Base-by-base conservation (phyloP, 1,140 invertebrate genomes). In the Sweltsa coloradensis region DNA sequence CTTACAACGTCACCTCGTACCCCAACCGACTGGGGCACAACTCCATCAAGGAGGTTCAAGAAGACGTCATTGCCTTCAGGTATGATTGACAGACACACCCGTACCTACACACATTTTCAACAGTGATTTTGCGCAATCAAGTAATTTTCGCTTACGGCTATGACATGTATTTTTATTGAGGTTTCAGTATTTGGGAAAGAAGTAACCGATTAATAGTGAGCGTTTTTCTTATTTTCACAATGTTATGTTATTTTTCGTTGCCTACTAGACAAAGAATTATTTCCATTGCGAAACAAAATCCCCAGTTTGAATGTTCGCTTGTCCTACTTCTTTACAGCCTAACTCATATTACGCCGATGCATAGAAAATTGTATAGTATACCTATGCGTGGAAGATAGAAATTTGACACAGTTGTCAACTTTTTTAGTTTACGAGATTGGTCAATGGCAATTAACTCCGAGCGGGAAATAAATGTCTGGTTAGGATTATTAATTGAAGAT, bases 1-100 rank as follows among this genome's bases (percentile, higher is more conserved):
- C 75, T 1, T 86, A 88, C 61, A 91, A 90, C 57, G 60, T 74
- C 2, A 91, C 87, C 0, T 80, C 85, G 0, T 91, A 89, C 60
- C 89, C 89, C 0, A 91, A 92, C 62, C 62, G 88, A 2, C 66
- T 91, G 22, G 72, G 71, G 2, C 74, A 77, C 49, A 66, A 64
- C 19, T 79, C 74, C 13, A 62, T 81, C 14, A 70, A 75, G 6
- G 78, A 83, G 27, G 73, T 90, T 6, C 65, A 81, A 51, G 73
- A 79, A 16, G 81, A 91, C 63, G 72, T 89, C 2, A 88, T 90
- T 36, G 70, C 83, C 1, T 89, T 87, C 53, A 73, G 72, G 74
- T 75, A 43, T 22, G 46, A 45, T 41, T 26, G 11, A 14, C 41
- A 39, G 34, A 1, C 42, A 47, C 36, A 14, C 3, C 26, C 7